Evolutionary conservation across 2,888 invertebrate species (phyloP).

Genomic region (Coelinius sp.): DNA sequence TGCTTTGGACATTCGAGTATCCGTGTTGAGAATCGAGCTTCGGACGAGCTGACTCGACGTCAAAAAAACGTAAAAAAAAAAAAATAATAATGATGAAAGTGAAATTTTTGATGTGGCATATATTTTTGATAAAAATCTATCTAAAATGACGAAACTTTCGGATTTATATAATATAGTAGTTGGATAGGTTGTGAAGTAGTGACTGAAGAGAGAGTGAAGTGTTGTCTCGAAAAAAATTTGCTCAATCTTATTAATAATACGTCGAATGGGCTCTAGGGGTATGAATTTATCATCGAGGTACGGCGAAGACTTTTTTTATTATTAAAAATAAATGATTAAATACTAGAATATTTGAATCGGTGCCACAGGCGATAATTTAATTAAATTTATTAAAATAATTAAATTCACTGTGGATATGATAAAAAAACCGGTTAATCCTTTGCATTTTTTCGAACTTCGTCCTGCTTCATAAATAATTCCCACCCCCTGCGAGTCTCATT

Average conservation of each 20-base stretch:
- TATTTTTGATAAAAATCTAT: constrained; percentile 68
- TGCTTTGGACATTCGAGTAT: constrained; percentile 69
- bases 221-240: constrained; percentile 30
- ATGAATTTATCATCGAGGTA: constrained; percentile 32
- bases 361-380: neutral
- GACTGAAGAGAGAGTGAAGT: constrained; percentile 38
- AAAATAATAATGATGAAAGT: constrained; percentile 38
- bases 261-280: constrained; percentile 16
- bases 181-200: constrained; percentile 36
- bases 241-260: neutral
- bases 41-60: constrained; percentile 53
- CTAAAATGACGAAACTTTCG: constrained; percentile 47
- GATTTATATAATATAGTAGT: constrained; percentile 31
- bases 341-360: constrained; percentile 2
- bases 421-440: neutral
- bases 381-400: neutral
- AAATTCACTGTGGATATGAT: neutral
- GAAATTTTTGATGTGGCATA: constrained; percentile 48
- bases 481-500: neutral
- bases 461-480: constrained; percentile 28
- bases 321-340: neutral
- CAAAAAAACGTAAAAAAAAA: constrained; percentile 41
- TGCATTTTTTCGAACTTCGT: constrained; percentile 31
- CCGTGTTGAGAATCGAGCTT: constrained; percentile 67
- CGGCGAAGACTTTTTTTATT: constrained; percentile 35